Evolutionary conservation across 2,797 vertebrate species (phyloP), one percentile per base, ranked within the genome.

Genomic region (Centropyge bicolor): DNA sequence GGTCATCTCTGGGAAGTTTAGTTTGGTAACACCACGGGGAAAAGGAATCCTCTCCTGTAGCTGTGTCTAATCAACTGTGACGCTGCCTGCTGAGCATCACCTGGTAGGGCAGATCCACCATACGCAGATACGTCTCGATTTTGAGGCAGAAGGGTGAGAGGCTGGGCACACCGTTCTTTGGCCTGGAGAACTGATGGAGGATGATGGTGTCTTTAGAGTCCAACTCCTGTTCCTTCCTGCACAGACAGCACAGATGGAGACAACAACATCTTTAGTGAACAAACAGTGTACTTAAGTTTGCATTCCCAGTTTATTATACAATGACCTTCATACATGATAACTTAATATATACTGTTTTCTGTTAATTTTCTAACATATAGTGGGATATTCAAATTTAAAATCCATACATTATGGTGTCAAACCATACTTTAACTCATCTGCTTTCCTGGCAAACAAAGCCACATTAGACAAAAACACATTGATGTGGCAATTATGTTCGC

Each of bases 161-260:
- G 92, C 98, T 99, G 38, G 98, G 98, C 51, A 97, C 96, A 51
- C 96, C 96, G 20, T 96, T 98, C 90, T 95, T 97, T 91, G 98
- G 98, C 92, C 98, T 96, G 71, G 98, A 97, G 93, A 99, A 99
- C 93, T 99, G 98, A 94, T 99, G 98, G 87, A 99, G 96, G 94
- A 99, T 99, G 91, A 99, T 99, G 86, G 98, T 96, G 75, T 99
- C 98, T 92, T 98, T 97, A 36, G 98, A 99, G 93, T 99, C 97
- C 80, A 99, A 84, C 92, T 99, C 95, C 95, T 98, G 95, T 91
- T 99, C 97, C 91, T 99, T 99, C 94, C 98, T 99, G 64, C 65
- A 80, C 48, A 78, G 9, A 64, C 43, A 83, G 6, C 51, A 80
- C 57, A 69, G 22, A 65, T 0, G 6, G 17, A 36, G 66, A 55